Evolutionary conservation across 2,113 vertebrate species (phyloP).

Genomic region (Cygnus buccinator): DNA sequence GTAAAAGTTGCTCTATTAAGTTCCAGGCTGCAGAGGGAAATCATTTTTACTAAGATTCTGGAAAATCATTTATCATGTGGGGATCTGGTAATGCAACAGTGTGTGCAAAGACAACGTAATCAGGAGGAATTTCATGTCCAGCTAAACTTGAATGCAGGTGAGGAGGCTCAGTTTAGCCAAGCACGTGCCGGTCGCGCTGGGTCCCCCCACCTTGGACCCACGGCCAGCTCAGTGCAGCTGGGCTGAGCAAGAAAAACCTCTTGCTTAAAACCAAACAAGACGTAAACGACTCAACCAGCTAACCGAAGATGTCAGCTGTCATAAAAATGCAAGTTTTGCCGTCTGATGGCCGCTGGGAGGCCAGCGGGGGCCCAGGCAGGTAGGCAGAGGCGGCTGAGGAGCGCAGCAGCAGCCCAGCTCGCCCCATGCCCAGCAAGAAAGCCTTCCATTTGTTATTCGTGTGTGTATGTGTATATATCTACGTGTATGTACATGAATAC

Average conservation of each 20-base stretch:
- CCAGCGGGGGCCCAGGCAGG: too few species aligned
- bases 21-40: not conserved
- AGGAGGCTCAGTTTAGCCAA: accelerated
- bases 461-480: too few species aligned
- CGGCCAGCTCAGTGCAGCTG: accelerated
- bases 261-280: not conserved
- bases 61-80: accelerated
- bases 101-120: accelerated
- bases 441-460: not conserved
- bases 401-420: not conserved
- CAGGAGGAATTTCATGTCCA: not conserved
- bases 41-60: not conserved
- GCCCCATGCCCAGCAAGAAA: too few species aligned
- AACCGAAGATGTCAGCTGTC: not conserved
- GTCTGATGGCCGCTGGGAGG: not conserved
- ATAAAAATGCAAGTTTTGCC: accelerated
- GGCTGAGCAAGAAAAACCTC: not conserved
- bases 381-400: not conserved
- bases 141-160: not conserved
- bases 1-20: not conserved
- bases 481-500: accelerated
- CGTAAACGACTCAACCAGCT: not conserved
- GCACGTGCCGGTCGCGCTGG: not conserved
- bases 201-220: accelerated
- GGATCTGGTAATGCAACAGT: not conserved